Evolutionary conservation across 2,113 vertebrate species (phyloP).

Genomic region (Sorex fumeus): DNA sequence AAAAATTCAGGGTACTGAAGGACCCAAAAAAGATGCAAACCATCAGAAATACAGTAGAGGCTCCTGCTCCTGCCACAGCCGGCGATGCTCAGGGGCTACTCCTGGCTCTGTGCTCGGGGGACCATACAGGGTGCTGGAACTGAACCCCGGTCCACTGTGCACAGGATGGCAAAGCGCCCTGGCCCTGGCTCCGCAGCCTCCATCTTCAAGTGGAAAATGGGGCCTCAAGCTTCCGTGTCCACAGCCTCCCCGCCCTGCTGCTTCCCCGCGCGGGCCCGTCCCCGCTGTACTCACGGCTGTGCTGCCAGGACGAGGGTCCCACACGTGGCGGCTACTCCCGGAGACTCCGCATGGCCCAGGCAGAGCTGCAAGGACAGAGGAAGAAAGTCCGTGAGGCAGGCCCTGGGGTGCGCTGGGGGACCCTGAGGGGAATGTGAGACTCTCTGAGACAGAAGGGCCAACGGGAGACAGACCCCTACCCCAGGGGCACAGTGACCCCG

Average conservation of each 20-base stretch:
- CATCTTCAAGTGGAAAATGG: constrained; percentile 16
- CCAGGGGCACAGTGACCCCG: too few relatives aligned
- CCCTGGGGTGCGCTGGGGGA: not conserved
- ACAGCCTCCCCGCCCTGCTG: not conserved
- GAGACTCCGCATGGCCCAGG: constrained; percentile 49
- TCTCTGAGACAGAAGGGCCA: too few relatives aligned
- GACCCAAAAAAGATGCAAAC: constrained; percentile 28
- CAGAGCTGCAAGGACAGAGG: not conserved
- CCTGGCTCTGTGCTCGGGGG: too few relatives aligned
- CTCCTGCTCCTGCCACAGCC: not conserved
- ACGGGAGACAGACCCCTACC: too few relatives aligned
- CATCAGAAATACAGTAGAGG: not conserved
- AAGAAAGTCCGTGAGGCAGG: not conserved
- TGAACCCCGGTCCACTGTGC: not conserved
- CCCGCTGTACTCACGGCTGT: constrained; percentile 42
- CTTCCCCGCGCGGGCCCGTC: too few relatives aligned
- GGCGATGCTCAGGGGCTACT: too few relatives aligned
- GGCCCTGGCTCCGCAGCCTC: not conserved
- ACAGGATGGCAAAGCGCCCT: not conserved
- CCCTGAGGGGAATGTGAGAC: not conserved
- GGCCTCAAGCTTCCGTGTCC: not conserved
- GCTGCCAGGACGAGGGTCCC: not conserved
- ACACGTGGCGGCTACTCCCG: constrained; percentile 48
- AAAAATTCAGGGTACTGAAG: not conserved
- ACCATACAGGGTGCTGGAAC: not conserved